phyloP scores from a whole-genome alignment of 2,888 invertebrate species.

The Conistra vaccinii region DNA sequence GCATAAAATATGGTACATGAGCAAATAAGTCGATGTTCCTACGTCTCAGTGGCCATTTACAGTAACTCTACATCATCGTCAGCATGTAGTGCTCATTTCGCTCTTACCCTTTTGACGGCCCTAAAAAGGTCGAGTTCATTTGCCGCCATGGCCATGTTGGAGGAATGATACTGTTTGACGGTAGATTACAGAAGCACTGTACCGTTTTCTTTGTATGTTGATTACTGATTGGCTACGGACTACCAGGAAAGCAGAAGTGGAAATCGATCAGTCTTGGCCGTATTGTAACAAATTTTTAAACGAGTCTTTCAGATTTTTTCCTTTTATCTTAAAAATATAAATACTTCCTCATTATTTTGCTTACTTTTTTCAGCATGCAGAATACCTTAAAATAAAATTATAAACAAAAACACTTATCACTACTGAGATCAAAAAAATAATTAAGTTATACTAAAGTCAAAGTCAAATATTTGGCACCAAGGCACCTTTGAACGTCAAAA shows the following conservation, averaged over 20 bases:
- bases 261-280: slow-evolving; percentile 33
- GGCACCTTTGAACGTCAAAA: too few species aligned
- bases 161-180: slow-evolving; percentile 75
- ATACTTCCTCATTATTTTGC: too few species aligned
- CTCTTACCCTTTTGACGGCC: slow-evolving; percentile 81
- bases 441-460: too few species aligned
- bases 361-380: too few species aligned
- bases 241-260: slow-evolving; percentile 30
- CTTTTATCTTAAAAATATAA: too few species aligned
- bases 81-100: slow-evolving; percentile 81
- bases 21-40: too few species aligned
- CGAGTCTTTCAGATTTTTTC: slow-evolving; percentile 25
- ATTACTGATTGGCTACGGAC: slow-evolving; percentile 71
- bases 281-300: slow-evolving; percentile 13
- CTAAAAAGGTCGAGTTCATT: slow-evolving; percentile 85
- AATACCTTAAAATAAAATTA: too few species aligned
- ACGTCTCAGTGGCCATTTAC: slow-evolving; percentile 42
- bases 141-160: slow-evolving; percentile 74
- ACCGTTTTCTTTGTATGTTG: slow-evolving; percentile 74
- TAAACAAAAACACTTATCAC: too few species aligned
- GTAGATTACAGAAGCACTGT: slow-evolving; percentile 68
- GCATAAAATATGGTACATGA: too few species aligned
- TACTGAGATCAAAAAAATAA: too few species aligned
- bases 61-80: slow-evolving; percentile 58
- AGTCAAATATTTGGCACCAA: too few species aligned